Conservation (phyloP, 2,888 invertebrate species). For the Tiliacea citrago region DNA sequence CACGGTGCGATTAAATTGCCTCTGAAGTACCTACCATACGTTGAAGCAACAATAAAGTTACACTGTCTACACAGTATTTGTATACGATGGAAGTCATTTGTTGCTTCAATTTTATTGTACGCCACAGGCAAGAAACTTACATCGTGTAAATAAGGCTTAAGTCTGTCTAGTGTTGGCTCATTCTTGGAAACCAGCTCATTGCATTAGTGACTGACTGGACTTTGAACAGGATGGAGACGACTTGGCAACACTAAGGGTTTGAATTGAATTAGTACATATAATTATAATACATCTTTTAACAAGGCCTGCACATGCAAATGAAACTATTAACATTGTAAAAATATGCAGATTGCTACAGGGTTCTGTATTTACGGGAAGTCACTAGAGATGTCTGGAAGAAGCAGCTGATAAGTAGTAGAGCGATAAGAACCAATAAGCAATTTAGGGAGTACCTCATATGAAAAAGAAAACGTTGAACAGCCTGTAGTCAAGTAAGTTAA, state of each 20-base stretch:
- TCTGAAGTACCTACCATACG: no score
- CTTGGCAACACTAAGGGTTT: conserved; percentile 43
- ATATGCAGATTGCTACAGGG: neutral
- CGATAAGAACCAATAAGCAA: neutral
- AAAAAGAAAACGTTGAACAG: neutral
- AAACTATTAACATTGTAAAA: neutral
- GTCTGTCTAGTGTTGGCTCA: neutral
- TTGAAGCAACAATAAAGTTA: neutral
- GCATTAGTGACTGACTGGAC: conserved; percentile 10
- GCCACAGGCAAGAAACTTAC: neutral
- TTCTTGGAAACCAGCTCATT: conserved; percentile 16
- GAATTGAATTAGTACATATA: conserved; percentile 32
- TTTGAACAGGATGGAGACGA: conserved; percentile 45
- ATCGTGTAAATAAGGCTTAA: neutral
- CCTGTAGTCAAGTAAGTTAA: neutral
- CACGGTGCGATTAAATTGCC: neutral
- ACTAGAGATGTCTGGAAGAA: neutral
- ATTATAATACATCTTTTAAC: conserved; percentile 34
- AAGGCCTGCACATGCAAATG: conserved; percentile 15
- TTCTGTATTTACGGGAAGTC: no score
- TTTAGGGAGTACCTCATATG: neutral
- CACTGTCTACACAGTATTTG: neutral
- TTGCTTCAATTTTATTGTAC: neutral
- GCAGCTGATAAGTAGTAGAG: neutral
- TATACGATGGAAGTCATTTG: neutral